Percentiles rank a stretch among this genome's conserved stretches.
Evolutionary conservation across 2,113 vertebrate genomes (phyloP).

Genomic region (Spermophilus dauricus): DNA sequence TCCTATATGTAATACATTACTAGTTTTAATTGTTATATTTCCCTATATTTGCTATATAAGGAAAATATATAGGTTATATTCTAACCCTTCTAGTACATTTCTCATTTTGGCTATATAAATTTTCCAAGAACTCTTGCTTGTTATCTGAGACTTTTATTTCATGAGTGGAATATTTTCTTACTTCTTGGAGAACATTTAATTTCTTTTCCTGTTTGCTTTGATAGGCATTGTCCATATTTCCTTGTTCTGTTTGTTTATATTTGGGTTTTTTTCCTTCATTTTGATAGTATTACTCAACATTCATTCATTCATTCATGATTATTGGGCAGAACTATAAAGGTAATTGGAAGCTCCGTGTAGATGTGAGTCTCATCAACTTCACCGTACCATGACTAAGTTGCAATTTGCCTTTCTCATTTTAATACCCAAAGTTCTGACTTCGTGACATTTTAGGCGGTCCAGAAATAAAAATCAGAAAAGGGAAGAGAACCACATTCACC

Average conservation of each 20-base stretch:
- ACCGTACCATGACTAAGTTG: neutral
- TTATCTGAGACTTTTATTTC: neutral
- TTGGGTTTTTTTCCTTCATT: neutral
- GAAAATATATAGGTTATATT: neutral
- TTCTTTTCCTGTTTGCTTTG: neutral
- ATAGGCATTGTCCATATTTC: neutral
- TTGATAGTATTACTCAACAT: neutral
- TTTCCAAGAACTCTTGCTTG: neutral
- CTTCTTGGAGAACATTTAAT: neutral
- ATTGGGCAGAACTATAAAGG: neutral
- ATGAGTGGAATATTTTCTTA: neutral
- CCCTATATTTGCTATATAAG: neutral
- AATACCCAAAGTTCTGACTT: neutral
- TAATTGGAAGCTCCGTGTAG: neutral
- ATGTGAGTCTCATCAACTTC: neutral
- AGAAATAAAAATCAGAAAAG: neutral
- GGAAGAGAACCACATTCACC: neutral
- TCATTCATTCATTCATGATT: neutral
- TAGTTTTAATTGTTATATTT: neutral
- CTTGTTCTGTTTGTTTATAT: neutral
- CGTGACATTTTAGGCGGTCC: neutral
- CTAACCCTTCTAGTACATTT: neutral
- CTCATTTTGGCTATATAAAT: neutral
- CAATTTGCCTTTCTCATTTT: neutral
- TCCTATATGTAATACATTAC: neutral